These are phyloP conservation scores for Hydropsyche tenuis DNA, from an alignment of 1,140 invertebrate genomes.

Conservation along the genomic window DNA sequence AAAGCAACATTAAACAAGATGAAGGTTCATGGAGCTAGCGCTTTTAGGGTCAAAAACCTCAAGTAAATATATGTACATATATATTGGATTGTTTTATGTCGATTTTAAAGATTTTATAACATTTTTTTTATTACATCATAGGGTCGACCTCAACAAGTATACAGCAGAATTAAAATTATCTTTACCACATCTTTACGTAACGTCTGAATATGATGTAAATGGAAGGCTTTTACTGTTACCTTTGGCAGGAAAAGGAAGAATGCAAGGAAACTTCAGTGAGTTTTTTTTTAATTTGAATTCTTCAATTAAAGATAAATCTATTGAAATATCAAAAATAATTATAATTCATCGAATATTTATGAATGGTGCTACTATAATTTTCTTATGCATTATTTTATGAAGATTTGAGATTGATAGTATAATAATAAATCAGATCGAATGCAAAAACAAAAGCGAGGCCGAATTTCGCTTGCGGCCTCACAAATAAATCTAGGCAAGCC, in stretches of 20 bases:
- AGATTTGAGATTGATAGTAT: too few species aligned
- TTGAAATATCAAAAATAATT: too few species aligned
- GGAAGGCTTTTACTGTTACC: constrained; percentile 71
- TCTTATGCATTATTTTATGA: too few species aligned
- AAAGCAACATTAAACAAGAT: constrained; percentile 72
- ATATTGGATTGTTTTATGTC: not conserved
- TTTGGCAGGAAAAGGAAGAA: constrained; percentile 69
- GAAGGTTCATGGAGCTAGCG: constrained; percentile 66
- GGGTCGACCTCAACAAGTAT: constrained; percentile 68
- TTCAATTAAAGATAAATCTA: not conserved
- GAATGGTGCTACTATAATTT: too few species aligned
- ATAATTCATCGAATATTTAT: too few species aligned
- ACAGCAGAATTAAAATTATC: constrained; percentile 64
- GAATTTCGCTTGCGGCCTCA: too few species aligned
- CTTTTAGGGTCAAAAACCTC: constrained; percentile 69
- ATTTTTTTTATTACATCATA: constrained; percentile 52
- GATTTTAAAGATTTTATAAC: not conserved
- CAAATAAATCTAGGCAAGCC: too few species aligned
- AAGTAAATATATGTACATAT: too few species aligned
- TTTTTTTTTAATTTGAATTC: constrained; percentile 46
- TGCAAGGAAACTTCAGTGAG: constrained; percentile 76
- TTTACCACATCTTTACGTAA: constrained; percentile 66
- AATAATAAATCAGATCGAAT: too few species aligned
- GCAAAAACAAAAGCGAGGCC: too few species aligned
- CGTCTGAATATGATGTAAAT: constrained; percentile 71